Evolutionary conservation across 2,113 vertebrate species (phyloP), one percentile per base, ranked within the genome.

Genomic region (Phrynocephalus versicolor): DNA sequence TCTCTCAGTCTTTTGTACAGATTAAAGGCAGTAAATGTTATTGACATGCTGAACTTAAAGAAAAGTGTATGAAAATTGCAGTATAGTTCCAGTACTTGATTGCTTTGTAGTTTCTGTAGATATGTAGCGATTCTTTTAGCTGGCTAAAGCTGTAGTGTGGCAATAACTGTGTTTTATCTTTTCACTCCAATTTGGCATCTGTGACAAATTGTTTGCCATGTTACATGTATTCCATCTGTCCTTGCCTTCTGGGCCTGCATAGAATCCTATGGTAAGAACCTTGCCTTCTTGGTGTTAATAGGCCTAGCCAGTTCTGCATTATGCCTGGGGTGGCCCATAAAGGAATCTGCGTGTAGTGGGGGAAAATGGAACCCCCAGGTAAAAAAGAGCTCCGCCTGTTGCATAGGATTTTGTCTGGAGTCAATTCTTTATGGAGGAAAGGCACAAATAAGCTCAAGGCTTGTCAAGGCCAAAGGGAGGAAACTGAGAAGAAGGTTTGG

Each of bases 81-180:
- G 25, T 70, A 57, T 37, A 8, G 27, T 30, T 2, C 10, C 88
- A 18, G 71, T 70, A 12, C 41, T 80, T 62, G 3, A 74, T 39
- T 1, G 74, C 45, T 91, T 89, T 87, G 79, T 65, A 76, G 81
- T 90, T 80, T 69, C 25, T 78, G 18, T 83, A 88, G 86, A 88
- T 87, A 85, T 90, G 82, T 89, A 60, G 80, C 91, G 82, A 18
- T 73, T 92, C 72, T 89, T 93, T 90, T 70, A 88, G 87, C 79
- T 84, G 78, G 82, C 82, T 92, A 90, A 90, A 82, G 55, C 74
- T 6, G 3, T 0, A 90, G 89, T 80, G 79, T 37, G 86, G 89
- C 83, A 95, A 88, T 94, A 93, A 92, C 87, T 84, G 79, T 91
- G 62, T 95, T 85, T 94, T 90, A 92, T 93, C 90, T 94, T 88